These are phyloP conservation scores for Eilema caniola DNA, from an alignment of 2,888 invertebrate species.

Conservation along the genomic window DNA sequence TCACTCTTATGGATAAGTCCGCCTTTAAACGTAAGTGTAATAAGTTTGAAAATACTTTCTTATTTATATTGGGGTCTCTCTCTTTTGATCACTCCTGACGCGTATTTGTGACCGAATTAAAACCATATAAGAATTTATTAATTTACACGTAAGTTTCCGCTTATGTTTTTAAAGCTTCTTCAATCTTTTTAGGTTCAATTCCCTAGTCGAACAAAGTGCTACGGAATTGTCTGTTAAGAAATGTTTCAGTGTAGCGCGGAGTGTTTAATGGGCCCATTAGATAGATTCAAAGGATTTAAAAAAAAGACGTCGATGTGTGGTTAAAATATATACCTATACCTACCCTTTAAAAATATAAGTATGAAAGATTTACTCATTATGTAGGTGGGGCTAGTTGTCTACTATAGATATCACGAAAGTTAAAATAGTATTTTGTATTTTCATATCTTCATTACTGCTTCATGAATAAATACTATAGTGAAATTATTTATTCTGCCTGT, in stretches of 20 bases:
- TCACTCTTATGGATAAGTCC: conserved; percentile 9
- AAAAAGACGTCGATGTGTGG: background rate
- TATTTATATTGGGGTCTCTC: background rate
- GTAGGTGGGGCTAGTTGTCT: background rate
- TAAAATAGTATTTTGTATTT: background rate
- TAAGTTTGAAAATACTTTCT: background rate
- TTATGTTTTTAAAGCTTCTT: background rate
- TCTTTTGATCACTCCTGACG: background rate
- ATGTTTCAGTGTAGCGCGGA: background rate
- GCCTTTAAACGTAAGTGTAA: background rate
- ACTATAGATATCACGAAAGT: background rate
- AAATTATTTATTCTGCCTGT: background rate
- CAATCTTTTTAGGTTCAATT: background rate
- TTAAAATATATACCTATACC: background rate
- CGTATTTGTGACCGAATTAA: background rate
- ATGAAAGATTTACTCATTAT: background rate
- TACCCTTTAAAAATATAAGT: background rate
- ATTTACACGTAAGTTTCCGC: background rate
- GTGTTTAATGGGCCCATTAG: background rate
- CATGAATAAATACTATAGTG: background rate
- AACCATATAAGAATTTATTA: background rate
- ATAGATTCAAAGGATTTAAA: too few species aligned
- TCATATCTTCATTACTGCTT: background rate
- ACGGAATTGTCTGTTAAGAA: background rate
- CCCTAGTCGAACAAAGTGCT: background rate